Evolutionary conservation across 2,113 vertebrate genomes (phyloP).

Genomic region (Heptranchias perlo): DNA sequence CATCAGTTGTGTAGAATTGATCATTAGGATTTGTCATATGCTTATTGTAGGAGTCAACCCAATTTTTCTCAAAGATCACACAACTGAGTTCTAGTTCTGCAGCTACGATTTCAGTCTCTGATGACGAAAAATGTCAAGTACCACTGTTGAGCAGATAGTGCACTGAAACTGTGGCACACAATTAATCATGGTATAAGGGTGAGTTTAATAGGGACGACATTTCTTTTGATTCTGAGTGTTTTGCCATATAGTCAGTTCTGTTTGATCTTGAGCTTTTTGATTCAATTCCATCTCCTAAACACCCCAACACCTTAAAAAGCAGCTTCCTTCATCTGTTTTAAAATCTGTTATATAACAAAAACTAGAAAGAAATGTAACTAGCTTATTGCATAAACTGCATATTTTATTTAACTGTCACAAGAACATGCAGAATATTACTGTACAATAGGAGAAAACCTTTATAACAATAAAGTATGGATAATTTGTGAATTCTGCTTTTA

Average conservation of each 20-base stretch:
- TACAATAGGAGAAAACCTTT: conserved; percentile 38
- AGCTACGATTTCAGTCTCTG: background rate
- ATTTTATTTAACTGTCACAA: conserved; percentile 38
- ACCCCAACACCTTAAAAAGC: conserved; percentile 31
- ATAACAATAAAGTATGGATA: conserved; percentile 38
- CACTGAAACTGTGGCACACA: background rate
- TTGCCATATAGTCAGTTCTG: background rate
- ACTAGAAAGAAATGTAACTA: conserved; percentile 37
- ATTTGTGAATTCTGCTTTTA: conserved; percentile 24
- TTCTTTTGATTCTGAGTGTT: background rate
- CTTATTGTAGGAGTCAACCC: background rate
- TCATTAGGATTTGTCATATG: background rate
- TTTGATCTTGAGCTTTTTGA: conserved; percentile 30
- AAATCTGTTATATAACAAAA: conserved; percentile 36
- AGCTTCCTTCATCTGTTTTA: conserved; percentile 35
- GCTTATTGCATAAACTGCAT: conserved; percentile 36
- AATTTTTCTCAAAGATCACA: background rate
- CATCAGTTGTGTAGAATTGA: conserved; percentile 18
- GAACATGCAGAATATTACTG: conserved; percentile 39
- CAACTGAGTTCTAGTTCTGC: background rate
- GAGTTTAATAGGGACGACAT: background rate
- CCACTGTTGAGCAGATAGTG: background rate
- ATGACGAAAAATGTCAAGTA: background rate
- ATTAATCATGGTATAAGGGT: conserved; percentile 17
- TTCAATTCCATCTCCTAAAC: conserved; percentile 4